These are phyloP conservation scores for Diachasma alloeum DNA, from an alignment of 1,140 invertebrate genomes.

Conservation along the genomic window DNA sequence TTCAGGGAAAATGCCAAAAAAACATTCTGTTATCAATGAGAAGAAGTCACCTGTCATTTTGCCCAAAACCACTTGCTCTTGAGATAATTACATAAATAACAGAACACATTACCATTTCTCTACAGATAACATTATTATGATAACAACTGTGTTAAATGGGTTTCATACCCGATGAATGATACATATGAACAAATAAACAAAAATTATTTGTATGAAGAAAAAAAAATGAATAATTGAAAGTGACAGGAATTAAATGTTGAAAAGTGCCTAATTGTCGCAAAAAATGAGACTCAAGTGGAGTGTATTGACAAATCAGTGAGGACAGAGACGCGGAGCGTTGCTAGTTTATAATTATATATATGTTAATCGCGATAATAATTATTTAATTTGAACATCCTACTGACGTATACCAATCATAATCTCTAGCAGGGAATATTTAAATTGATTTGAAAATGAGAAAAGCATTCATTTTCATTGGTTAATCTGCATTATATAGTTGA, in stretches of 20 bases:
- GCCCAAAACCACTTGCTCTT: neutral
- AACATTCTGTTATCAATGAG: no score
- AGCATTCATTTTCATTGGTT: neutral
- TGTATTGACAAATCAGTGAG: neutral
- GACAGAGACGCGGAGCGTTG: neutral
- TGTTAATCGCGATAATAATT: neutral
- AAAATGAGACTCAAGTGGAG: neutral
- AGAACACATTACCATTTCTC: neutral
- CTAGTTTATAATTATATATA: neutral
- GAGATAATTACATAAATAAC: neutral
- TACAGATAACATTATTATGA: neutral
- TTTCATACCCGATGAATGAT: no score
- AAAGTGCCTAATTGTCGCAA: constrained; percentile 33
- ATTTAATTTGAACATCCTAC: neutral
- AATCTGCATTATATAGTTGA: neutral
- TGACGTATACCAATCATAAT: neutral
- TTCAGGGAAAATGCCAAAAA: no score
- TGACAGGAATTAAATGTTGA: neutral
- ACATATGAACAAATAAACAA: no score
- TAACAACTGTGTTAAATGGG: neutral
- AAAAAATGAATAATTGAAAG: neutral
- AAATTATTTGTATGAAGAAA: neutral
- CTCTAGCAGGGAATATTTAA: neutral
- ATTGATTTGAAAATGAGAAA: no score
- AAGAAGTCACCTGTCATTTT: neutral